A percentile compares a stretch with the other conserved stretches of the same genome.
phyloP scores from a whole-genome alignment of 2,797 vertebrate species.

The Aselliscus stoliczkanus region DNA sequence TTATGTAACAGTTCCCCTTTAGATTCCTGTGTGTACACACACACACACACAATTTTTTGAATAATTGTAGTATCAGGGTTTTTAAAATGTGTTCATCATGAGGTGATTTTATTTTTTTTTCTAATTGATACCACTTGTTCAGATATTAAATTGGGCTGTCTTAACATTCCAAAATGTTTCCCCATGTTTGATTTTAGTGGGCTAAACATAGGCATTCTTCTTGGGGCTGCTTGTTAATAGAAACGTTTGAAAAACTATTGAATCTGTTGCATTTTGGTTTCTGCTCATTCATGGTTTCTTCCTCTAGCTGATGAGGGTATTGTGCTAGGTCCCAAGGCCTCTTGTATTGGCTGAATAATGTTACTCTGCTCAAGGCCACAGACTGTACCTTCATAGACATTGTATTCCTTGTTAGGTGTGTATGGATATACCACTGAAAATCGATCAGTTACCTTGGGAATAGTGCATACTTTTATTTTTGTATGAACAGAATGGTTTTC shows the following conservation, averaged over 20 bases:
- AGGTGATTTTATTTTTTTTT: slow-evolving; percentile 12
- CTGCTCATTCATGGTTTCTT: background rate
- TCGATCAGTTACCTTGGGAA: background rate
- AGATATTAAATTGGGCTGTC: background rate
- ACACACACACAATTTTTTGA: background rate
- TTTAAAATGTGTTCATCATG: background rate
- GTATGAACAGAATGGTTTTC: background rate
- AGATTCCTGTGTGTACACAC: background rate
- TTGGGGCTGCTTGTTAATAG: background rate
- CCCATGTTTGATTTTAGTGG: background rate
- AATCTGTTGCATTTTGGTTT: background rate
- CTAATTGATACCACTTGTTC: background rate
- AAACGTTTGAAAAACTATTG: background rate
- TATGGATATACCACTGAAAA: background rate
- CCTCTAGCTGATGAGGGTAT: background rate
- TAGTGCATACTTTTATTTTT: background rate
- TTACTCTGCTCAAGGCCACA: background rate
- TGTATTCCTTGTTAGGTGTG: background rate
- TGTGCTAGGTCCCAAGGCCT: background rate
- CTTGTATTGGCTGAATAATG: background rate
- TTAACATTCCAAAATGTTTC: background rate
- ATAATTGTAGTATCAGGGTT: background rate
- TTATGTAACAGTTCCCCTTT: background rate
- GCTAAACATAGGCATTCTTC: background rate
- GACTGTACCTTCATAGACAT: background rate